Evolutionary conservation across 2,888 invertebrate genomes (phyloP), one percentile per base, ranked within the genome.

Genomic region (Patella caerulea): DNA sequence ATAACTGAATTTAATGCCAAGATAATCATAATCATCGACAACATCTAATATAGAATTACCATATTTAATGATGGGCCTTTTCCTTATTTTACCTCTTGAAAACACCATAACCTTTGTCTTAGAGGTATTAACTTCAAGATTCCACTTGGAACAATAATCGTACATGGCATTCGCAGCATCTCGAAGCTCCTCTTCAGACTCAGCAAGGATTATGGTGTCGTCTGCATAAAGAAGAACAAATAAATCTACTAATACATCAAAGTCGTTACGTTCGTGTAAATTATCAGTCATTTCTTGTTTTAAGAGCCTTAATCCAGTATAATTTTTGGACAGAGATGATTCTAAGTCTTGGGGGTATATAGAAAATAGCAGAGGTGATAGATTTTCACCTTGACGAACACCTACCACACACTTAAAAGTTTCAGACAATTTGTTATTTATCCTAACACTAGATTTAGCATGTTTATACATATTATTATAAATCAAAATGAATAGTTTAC

Each of bases 61-160:
- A 56, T 73, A 29, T n/a, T 72, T 56, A 56, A 73, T 59, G 59
- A 59, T 59, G 15, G 59, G 59, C n/a, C 59, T 15, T 59, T 59
- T 59, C 5, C 59, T 15, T 59, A 15, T 59, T 52, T 77, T 76
- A 56, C 78, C 71, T n/a, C 78, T 56, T 19, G 73, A 72, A 75
- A 79, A 81, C 34, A 79, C 52, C 14, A 79, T 17, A 19, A 72
- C 52, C 74, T 79, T 79, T 14, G 79, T 81, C 76, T 81, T 79
- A 24, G 55, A 72, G 4, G 45, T 15, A 72, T 79, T 81, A n/a
- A 81, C 70, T 17, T 19, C 65, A 29, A 80, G 53, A n/a, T 80
- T 74, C 78, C 78, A 76, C 17, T 53, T 17, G 24, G 19, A 19
- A 59, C 80, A 80, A 45, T 78, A 78, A 1, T 74, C 52, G n/a